phyloP scores from a whole-genome alignment of 37 sponge, comb jelly and placozoan genomes.

The Diacarnus erythraeanus region DNA sequence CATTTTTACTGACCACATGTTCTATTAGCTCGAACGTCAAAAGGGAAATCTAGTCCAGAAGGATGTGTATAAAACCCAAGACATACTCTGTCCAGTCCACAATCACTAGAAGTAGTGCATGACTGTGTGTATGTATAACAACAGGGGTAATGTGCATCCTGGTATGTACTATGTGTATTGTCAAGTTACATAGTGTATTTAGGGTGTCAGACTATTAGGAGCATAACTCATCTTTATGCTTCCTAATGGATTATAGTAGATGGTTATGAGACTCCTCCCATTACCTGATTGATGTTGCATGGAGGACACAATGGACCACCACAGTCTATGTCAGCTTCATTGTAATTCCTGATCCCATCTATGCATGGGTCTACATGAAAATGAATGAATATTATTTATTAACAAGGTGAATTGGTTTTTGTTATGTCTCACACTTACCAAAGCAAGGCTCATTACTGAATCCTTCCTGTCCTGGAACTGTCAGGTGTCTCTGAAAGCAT shows the following conservation, averaged over 20 bases:
- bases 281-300: constrained; percentile 23
- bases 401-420: no score
- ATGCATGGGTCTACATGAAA: constrained; percentile 35
- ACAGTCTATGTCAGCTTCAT: constrained; percentile 63
- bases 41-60: constrained; percentile 19
- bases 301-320: constrained; percentile 48
- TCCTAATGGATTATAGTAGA: no score
- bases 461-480: constrained; percentile 21
- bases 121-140: constrained; percentile 7
- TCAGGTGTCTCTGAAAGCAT: constrained; percentile 33
- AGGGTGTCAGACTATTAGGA: no score
- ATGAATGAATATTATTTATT: neutral
- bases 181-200: no score
- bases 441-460: constrained; percentile 36
- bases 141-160: no score
- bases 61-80: constrained; percentile 18
- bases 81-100: constrained; percentile 24
- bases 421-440: constrained; percentile 1
- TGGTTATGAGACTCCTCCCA: neutral
- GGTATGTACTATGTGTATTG: no score
- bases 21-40: neutral
- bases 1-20: constrained; percentile 35
- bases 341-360: constrained; percentile 50
- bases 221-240: no score
- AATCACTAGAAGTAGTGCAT: constrained; percentile 8